Evolutionary conservation across 1,140 invertebrate genomes (phyloP).

Genomic region (Drosophila azteca): DNA sequence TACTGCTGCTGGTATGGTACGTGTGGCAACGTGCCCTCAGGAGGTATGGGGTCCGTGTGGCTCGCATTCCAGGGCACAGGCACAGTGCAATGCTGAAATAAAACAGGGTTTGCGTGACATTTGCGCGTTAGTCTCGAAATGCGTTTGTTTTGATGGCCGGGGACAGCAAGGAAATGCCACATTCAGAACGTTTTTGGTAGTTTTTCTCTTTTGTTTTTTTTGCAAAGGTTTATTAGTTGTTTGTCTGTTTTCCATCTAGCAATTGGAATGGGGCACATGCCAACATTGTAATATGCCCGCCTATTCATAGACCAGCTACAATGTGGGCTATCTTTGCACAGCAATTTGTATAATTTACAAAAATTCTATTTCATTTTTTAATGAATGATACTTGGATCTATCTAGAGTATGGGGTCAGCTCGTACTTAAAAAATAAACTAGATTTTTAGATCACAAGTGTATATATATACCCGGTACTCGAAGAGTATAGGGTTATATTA

Average conservation of each 20-base stretch:
- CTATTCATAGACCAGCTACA: constrained; percentile 31
- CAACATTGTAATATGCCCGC: constrained; percentile 14
- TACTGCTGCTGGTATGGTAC: too few relatives aligned
- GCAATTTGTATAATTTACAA: constrained; percentile 51
- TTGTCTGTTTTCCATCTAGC: constrained; percentile 44
- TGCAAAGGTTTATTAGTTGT: constrained; percentile 57
- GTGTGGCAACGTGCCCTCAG: neutral
- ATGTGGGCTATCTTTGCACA: constrained; percentile 26
- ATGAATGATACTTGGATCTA: neutral
- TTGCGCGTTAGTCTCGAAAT: constrained; percentile 65
- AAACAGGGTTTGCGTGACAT: constrained; percentile 70
- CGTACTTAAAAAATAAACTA: neutral
- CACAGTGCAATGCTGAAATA: constrained; percentile 27
- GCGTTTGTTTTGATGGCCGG: constrained; percentile 62
- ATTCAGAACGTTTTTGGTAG: constrained; percentile 45
- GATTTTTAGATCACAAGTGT: neutral
- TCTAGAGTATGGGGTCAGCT: too few relatives aligned
- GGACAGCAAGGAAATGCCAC: constrained; percentile 58
- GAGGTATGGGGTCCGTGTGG: constrained; percentile 6
- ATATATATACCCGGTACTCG: too few relatives aligned
- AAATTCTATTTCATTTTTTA: constrained; percentile 48
- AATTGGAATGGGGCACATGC: constrained; percentile 17
- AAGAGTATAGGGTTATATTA: too few relatives aligned
- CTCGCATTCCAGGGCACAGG: constrained; percentile 37
- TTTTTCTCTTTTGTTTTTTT: constrained; percentile 21